phyloP scores from a whole-genome alignment of 2,888 invertebrate species.

The Meloe dianella region DNA sequence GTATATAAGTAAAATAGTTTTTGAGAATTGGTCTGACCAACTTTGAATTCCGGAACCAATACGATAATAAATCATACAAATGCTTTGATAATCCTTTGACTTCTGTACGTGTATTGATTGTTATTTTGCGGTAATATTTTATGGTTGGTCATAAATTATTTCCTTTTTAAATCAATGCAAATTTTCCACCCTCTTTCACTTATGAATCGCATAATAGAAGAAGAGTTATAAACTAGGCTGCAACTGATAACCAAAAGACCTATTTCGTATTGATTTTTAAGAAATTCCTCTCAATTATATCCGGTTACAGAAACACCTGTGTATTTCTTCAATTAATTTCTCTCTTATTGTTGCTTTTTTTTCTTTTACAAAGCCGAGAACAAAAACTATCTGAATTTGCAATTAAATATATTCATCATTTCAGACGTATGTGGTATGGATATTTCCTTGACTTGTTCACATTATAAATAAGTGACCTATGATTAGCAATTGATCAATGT shows the following conservation, averaged over 20 bases:
- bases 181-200: background rate
- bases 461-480: conserved; percentile 37
- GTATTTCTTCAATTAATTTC: background rate
- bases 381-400: background rate
- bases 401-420: conserved; percentile 1
- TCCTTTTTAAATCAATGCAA: conserved; percentile 2
- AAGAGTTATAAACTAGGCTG: background rate
- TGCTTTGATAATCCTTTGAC: conserved; percentile 49
- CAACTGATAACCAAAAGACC: background rate
- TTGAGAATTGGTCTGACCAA: conserved; percentile 38
- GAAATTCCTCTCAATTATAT: background rate
- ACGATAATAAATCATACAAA: conserved; percentile 47
- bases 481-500: conserved; percentile 46
- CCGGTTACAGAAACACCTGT: background rate
- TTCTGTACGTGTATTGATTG: conserved; percentile 42
- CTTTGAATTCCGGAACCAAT: conserved; percentile 47
- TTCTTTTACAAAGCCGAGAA: background rate
- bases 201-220: background rate
- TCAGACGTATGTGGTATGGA: conserved; percentile 9
- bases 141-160: conserved; percentile 42
- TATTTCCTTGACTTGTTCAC: conserved; percentile 31
- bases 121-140: conserved; percentile 40
- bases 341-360: background rate
- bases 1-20: background rate
- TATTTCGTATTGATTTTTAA: background rate